Base-by-base conservation (phyloP, 2,797 vertebrate genomes). In the Neostethus bicornis region DNA sequence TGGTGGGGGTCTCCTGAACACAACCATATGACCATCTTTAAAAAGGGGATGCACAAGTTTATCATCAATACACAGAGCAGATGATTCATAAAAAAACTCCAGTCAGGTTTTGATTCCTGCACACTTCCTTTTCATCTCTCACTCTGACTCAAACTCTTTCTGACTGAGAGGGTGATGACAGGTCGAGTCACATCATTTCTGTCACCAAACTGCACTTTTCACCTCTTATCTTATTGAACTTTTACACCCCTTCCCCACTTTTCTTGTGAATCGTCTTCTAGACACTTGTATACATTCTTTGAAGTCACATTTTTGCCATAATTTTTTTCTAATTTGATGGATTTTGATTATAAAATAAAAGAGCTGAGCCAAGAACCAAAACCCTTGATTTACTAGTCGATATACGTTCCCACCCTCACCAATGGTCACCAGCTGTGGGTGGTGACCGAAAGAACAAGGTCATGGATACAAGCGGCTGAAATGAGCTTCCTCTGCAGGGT, bases 1-100 rank as follows among this genome's bases (percentile, higher is more conserved):
- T 65, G 73, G 60, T 68, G 61, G 80, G 74, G 77, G 63, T 70
- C 63, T 66, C 67, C 73, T 84, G 83, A 90, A 81, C 75, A 70
- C 77, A 86, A 85, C 81, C 85, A 85, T 74, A 88, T 84, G 83
- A 77, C 59, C 62, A 17, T 47, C 47, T 43, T 23, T 35, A 39
- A 58, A 61, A 65, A 65, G 78, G 26, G 67, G 25, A 49, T 12
- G 24, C 34, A 69, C 37, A 42, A 26, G 20, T 34, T 64, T 44
- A 58, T 13, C 13, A 6, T 25, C 38, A 45, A 47, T 53, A 63
- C 51, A 49, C 37, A 61, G 25, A 55, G 35, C 53, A 45, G 23
- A 62, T 67, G 57, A 55, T 61, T 68, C 43, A 54, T 60, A 29
- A 66, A 48, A 24, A 8, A 10, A 51, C 56, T 55, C 34, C 56